phyloP scores from a whole-genome alignment of 2,888 invertebrate species.

The Seira sanloemensis region DNA sequence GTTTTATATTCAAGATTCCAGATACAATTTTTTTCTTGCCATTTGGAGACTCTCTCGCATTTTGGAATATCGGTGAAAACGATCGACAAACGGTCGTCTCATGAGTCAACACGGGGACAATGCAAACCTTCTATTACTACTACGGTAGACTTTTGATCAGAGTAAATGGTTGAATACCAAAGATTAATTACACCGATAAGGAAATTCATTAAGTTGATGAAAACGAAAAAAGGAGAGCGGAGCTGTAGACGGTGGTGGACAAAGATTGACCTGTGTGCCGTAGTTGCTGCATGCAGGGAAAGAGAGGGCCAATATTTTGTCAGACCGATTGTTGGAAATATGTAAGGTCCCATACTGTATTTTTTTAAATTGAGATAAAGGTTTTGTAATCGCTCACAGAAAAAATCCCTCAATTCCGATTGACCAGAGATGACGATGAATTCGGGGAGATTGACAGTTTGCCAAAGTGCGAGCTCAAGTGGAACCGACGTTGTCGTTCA shows the following conservation, averaged over 20 bases:
- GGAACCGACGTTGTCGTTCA: neutral
- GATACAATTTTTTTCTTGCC: neutral
- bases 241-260: neutral
- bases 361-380: too few relatives aligned
- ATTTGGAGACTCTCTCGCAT: neutral
- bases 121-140: neutral
- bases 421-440: neutral
- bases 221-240: slow-evolving; percentile 43
- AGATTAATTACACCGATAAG: slow-evolving; percentile 59
- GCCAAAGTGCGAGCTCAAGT: neutral
- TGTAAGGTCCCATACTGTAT: too few relatives aligned
- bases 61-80: slow-evolving; percentile 33
- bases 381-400: too few relatives aligned
- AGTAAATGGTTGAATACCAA: slow-evolving; percentile 52
- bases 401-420: neutral
- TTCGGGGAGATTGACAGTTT: neutral
- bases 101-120: slow-evolving; percentile 31
- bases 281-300: neutral
- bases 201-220: slow-evolving; percentile 56
- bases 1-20: neutral
- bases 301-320: neutral
- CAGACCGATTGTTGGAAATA: too few relatives aligned
- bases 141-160: slow-evolving; percentile 23
- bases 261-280: neutral
- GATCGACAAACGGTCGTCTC: slow-evolving; percentile 27